A percentile compares a stretch with the other conserved stretches of the same genome.
Conservation (phyloP, 2,113 vertebrate species). For the Colistium nudipinnis region DNA sequence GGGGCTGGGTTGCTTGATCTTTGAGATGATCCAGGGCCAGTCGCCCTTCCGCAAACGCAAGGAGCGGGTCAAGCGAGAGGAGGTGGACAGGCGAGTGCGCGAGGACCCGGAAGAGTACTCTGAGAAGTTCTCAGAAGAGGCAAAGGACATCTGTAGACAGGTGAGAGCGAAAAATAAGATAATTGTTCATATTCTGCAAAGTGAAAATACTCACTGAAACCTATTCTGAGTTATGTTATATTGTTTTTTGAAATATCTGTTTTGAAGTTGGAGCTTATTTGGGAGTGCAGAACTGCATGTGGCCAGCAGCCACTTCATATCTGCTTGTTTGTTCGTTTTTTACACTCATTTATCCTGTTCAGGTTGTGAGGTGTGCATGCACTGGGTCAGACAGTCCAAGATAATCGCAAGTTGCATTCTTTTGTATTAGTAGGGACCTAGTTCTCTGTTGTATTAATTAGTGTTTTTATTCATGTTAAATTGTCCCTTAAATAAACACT, state of each 20-base stretch:
- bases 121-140: slow-evolving; percentile 87
- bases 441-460: not conserved
- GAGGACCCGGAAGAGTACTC: slow-evolving; percentile 88
- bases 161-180: slow-evolving; percentile 75
- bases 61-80: slow-evolving; percentile 89
- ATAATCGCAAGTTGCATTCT: not conserved
- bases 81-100: slow-evolving; percentile 89
- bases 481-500: not conserved
- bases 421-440: not conserved
- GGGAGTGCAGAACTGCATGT: too few species aligned
- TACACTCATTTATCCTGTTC: not conserved
- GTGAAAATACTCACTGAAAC: too few species aligned
- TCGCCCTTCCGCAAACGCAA: slow-evolving; percentile 90
- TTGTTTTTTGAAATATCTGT: not conserved
- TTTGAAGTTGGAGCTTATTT: not conserved
- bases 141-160: slow-evolving; percentile 91
- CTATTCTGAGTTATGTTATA: too few species aligned
- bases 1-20: slow-evolving; percentile 93
- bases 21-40: slow-evolving; percentile 94
- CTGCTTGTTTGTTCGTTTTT: too few species aligned
- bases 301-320: too few species aligned
- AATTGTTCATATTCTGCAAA: too few species aligned
- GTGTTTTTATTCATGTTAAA: not conserved
- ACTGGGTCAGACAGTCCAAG: not conserved
- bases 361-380: not conserved